Conservation (phyloP, 2,888 invertebrate species). For the Steinernema hermaphroditum region DNA sequence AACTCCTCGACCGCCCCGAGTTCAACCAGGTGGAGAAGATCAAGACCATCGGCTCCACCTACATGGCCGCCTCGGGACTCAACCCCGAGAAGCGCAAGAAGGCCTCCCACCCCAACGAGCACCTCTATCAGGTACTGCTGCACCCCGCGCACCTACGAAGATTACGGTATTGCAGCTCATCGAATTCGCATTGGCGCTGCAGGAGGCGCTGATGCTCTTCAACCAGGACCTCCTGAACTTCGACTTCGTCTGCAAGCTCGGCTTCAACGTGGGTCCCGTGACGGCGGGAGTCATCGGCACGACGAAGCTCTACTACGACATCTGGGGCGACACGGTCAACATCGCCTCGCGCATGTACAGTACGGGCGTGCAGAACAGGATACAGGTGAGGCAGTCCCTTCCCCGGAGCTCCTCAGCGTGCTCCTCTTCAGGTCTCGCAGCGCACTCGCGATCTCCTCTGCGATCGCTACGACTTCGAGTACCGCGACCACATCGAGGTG, state of each 20-base stretch:
- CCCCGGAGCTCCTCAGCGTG: not conserved
- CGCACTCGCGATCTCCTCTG: constrained; percentile 70
- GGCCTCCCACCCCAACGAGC: constrained; percentile 61
- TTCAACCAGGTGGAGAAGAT: constrained; percentile 83
- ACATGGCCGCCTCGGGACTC: constrained; percentile 94
- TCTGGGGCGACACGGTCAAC: constrained; percentile 98
- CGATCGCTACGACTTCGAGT: constrained; percentile 81
- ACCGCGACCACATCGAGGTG: constrained; percentile 88
- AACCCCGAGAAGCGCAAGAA: constrained; percentile 79
- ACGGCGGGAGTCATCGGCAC: constrained; percentile 94
- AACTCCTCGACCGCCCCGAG: constrained; percentile 76
- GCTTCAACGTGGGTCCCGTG: constrained; percentile 88
- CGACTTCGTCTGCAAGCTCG: constrained; percentile 76
- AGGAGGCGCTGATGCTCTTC: constrained; percentile 82
- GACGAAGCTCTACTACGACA: constrained; percentile 91
- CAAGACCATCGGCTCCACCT: constrained; percentile 90
- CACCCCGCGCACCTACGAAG: not conserved
- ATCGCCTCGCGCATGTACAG: constrained; percentile 96
- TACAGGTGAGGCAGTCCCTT: constrained; percentile 70
- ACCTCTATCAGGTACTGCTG: constrained; percentile 59
- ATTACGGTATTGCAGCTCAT: constrained; percentile 73
- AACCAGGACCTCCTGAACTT: constrained; percentile 87
- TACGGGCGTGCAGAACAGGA: constrained; percentile 83
- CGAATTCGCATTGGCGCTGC: constrained; percentile 90
- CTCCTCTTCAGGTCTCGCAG: constrained; percentile 59